Conservation (phyloP, 2,888 invertebrate species). For the Morpho deidamia region DNA sequence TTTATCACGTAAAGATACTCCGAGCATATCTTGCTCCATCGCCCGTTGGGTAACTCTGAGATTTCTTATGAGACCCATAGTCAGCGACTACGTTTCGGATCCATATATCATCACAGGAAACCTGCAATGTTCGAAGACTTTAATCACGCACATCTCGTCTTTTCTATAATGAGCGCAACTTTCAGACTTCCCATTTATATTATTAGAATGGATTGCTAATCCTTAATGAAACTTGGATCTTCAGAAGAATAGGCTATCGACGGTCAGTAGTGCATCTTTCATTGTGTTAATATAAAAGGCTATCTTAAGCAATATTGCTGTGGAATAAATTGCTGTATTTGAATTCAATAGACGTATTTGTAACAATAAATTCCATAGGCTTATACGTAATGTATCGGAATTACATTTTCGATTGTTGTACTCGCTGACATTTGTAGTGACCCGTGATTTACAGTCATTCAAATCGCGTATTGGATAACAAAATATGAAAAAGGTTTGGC, state of each 20-base stretch:
- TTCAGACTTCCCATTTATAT: too few relatives aligned
- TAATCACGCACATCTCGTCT: too few relatives aligned
- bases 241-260: constrained; percentile 6
- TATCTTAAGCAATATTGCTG: constrained; percentile 8
- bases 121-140: too few relatives aligned
- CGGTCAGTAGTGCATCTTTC: constrained; percentile 10
- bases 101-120: too few relatives aligned
- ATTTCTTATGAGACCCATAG: too few relatives aligned
- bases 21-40: too few relatives aligned
- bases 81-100: too few relatives aligned
- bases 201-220: too few relatives aligned
- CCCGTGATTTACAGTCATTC: constrained; percentile 32
- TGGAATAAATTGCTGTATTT: constrained; percentile 11
- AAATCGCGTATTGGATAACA: constrained; percentile 38
- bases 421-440: constrained; percentile 36
- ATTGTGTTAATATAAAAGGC: constrained; percentile 12
- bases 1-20: too few relatives aligned
- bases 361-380: constrained; percentile 16
- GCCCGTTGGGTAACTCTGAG: too few relatives aligned
- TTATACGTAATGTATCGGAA: not conserved
- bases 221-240: too few relatives aligned
- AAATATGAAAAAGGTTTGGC: constrained; percentile 35
- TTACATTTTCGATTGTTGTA: constrained; percentile 8
- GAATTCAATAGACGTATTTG: constrained; percentile 18
- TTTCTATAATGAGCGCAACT: too few relatives aligned